Evolutionary conservation across 2,113 vertebrate genomes (phyloP), one percentile per base, ranked within the genome.

Genomic region (Probosciger aterrimus): DNA sequence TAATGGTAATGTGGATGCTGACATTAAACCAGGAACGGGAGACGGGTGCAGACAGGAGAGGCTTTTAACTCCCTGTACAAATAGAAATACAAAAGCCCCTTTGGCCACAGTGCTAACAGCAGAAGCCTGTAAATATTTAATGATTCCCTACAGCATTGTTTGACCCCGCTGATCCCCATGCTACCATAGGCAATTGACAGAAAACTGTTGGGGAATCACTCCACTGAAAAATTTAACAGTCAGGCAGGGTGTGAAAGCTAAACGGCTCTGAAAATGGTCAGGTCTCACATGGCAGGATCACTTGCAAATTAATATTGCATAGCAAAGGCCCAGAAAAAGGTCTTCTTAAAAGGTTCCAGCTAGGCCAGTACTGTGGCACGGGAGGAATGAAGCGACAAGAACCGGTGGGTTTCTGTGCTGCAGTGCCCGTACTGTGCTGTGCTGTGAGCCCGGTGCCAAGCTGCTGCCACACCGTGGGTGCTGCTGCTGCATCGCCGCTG

Each of bases 141-240:
- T 65, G 64, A 76, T 49, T 65, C 67, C 92, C 91, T 62, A 84
- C 7, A 11, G 86, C 95, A 85, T 95, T 94, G 81, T 95, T 95
- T 95, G 96, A 94, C 83, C 96, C 67, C 53, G 86, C 64, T 77
- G 83, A 89, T 87, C 91, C 91, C 83, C 86, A 50, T 46, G 70
- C 78, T 91, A 91, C 89, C 81, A 76, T 84, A 93, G 55, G 94
- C 96, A 95, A 92, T 91, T 95, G 95, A 94, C 90, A 95, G 90
- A 94, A 95, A 95, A 94, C 96, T 97, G 96, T 92, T 91, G 83
- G 83, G 96, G 94, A 96, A 97, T 93, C 94, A 93, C 95, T 95
- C 93, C 46, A 59, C 84, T 97, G 84, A 96, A 97, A 96, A 96
- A 97, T 96, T 96, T 93, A 97, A 91, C 83, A 96, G 95, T 17